phyloP scores from a whole-genome alignment of 2,797 vertebrate genomes.

The Spheniscus humboldti region DNA sequence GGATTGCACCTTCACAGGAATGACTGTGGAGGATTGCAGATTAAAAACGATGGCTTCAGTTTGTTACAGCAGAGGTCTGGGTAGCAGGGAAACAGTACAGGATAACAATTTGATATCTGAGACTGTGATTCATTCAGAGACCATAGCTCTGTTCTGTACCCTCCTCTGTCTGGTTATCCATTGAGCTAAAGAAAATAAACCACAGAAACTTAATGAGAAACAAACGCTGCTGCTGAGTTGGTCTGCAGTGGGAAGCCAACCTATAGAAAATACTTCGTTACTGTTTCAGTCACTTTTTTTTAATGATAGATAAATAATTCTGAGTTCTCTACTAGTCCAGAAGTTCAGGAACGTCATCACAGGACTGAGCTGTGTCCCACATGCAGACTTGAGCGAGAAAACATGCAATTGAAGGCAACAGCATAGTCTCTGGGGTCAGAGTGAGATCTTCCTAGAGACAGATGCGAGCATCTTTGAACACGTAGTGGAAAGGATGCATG shows the following conservation, averaged over 20 bases:
- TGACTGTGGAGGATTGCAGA: neutral
- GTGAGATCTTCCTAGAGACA: neutral
- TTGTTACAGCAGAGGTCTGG: neutral
- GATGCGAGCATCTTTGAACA: neutral
- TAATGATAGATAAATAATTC: neutral
- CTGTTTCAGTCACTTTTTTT: neutral
- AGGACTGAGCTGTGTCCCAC: neutral
- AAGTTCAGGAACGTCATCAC: neutral
- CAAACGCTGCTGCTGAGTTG: neutral
- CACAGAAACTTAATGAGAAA: constrained; percentile 22
- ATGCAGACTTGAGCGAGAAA: neutral
- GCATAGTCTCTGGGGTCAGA: neutral
- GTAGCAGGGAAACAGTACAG: neutral
- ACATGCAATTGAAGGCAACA: neutral
- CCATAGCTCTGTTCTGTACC: neutral
- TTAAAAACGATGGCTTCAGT: neutral
- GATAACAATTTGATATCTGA: neutral
- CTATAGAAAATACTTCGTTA: neutral
- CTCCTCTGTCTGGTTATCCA: neutral
- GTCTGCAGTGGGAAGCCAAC: neutral
- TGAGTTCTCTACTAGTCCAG: neutral
- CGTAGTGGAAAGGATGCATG: neutral
- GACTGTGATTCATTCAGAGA: constrained; percentile 11
- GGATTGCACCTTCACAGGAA: neutral
- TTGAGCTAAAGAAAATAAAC: neutral